phyloP scores from a whole-genome alignment of 2,797 vertebrate species.

The Bradypodion pumilum region DNA sequence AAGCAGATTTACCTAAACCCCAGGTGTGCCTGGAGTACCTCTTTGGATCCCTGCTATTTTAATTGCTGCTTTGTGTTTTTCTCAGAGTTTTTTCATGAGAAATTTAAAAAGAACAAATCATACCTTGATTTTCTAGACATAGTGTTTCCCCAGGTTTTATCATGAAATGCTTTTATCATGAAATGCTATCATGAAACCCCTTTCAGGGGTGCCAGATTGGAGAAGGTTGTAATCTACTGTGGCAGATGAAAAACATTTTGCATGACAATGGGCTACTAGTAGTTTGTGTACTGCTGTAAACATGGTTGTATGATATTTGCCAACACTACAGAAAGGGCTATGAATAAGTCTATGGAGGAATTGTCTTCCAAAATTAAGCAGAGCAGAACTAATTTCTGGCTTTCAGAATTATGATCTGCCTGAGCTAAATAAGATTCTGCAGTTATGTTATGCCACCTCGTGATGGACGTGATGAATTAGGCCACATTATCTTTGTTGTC shows the following conservation, averaged over 20 bases:
- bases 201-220: too few species aligned
- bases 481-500: background rate
- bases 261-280: background rate
- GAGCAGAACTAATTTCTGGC: background rate
- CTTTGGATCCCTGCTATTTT: background rate
- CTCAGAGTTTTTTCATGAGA: background rate
- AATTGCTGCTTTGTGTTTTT: background rate
- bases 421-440: background rate
- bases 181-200: too few species aligned
- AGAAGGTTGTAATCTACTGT: background rate
- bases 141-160: background rate
- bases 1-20: background rate
- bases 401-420: rapidly evolving
- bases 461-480: constrained; percentile 26
- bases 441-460: constrained; percentile 59
- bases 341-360: too few species aligned
- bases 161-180: background rate
- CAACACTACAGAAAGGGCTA: too few species aligned
- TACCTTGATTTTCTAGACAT: background rate
- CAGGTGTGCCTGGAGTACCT: background rate
- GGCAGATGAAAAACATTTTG: background rate
- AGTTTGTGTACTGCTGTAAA: background rate
- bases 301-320: background rate
- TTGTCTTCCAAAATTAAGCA: background rate
- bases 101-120: background rate